Percentiles rank a stretch among this genome's conserved stretches.
Evolutionary conservation across 1,140 invertebrate genomes (phyloP).

Genomic region (Ganaspis sp.): DNA sequence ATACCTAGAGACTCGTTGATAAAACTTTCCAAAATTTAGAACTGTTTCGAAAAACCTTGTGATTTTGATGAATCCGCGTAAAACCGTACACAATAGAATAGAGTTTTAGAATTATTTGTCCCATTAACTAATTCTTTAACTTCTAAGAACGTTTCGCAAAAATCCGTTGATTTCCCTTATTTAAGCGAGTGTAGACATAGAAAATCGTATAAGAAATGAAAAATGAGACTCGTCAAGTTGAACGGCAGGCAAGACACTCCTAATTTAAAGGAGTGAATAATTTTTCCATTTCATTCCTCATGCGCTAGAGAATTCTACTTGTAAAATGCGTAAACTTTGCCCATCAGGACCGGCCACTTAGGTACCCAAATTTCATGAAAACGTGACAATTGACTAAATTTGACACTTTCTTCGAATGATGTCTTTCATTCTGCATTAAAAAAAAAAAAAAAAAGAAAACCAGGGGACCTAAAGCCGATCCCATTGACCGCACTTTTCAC

Average conservation of each 20-base stretch:
- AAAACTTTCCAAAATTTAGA: too few species aligned
- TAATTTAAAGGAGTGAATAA: neutral
- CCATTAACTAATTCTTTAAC: too few species aligned
- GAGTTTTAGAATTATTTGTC: neutral
- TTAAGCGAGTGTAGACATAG: conserved; percentile 21
- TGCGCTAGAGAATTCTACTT: conserved; percentile 20
- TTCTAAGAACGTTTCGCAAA: neutral
- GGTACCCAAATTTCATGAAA: neutral
- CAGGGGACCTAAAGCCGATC: neutral
- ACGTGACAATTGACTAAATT: neutral
- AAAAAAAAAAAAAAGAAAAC: neutral
- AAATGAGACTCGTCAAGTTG: conserved; percentile 10
- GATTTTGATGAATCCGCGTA: neutral
- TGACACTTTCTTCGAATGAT: too few species aligned
- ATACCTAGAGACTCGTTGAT: too few species aligned
- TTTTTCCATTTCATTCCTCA: conserved; percentile 14
- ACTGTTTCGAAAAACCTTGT: too few species aligned
- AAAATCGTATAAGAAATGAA: conserved; percentile 29
- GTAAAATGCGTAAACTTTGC: conserved; percentile 16
- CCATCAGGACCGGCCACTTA: neutral
- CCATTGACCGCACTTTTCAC: neutral
- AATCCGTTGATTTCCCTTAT: neutral
- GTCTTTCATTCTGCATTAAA: neutral
- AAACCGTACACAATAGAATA: neutral
- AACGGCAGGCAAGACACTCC: conserved; percentile 26